A percentile compares a stretch with the other conserved stretches of the same genome.
phyloP scores from a whole-genome alignment of 2,888 invertebrate species.

The Osedax frankpressi region DNA sequence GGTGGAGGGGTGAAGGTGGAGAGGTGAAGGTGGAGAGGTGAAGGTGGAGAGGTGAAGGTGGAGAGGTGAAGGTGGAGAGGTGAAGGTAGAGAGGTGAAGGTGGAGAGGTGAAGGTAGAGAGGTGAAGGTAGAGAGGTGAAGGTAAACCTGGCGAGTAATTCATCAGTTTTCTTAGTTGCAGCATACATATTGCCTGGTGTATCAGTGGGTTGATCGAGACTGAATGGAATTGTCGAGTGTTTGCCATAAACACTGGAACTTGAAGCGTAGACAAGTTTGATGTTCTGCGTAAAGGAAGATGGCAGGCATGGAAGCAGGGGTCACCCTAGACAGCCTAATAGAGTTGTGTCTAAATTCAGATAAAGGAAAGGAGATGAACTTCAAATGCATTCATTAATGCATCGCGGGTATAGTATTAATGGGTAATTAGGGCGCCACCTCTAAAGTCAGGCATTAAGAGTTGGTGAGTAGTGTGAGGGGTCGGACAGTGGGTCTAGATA shows the following conservation, averaged over 20 bases:
- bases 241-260: slow-evolving; percentile 29
- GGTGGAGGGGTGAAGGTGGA: neutral
- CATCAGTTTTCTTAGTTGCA: slow-evolving; percentile 28
- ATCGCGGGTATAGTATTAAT: too few species aligned
- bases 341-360: too few species aligned
- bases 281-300: slow-evolving; percentile 19
- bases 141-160: slow-evolving; percentile 21
- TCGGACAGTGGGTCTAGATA: too few species aligned
- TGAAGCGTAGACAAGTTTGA: slow-evolving; percentile 28
- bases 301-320: too few species aligned
- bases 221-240: slow-evolving; percentile 24
- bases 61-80: neutral
- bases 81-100: neutral
- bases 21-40: neutral
- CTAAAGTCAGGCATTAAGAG: too few species aligned
- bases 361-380: too few species aligned
- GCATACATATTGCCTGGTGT: slow-evolving; percentile 28
- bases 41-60: neutral
- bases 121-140: neutral
- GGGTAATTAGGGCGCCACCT: too few species aligned
- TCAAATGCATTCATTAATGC: too few species aligned
- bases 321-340: too few species aligned
- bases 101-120: neutral
- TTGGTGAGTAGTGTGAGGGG: too few species aligned
- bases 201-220: slow-evolving; percentile 19